These are phyloP conservation scores for Leuciscus idus DNA, from an alignment of 2,113 vertebrate genomes.

Conservation along the genomic window DNA sequence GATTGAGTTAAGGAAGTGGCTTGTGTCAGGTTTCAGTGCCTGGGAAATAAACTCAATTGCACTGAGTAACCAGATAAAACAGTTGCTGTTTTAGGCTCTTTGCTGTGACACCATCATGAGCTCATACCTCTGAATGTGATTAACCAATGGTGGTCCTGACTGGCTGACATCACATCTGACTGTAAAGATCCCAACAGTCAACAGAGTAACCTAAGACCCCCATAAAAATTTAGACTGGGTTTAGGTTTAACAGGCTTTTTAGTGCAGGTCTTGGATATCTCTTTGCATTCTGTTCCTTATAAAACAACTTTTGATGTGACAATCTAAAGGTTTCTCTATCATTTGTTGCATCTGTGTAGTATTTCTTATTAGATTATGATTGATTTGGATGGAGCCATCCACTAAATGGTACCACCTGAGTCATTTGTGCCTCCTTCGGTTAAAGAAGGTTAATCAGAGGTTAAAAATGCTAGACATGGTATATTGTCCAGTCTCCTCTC, in stretches of 20 bases:
- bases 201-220: background rate
- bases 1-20: background rate
- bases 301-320: background rate
- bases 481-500: conserved; percentile 34
- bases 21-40: conserved; percentile 5
- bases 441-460: conserved; percentile 44
- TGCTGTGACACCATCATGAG: conserved; percentile 39
- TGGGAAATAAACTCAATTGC: conserved; percentile 25
- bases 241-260: background rate
- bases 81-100: conserved; percentile 20
- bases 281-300: background rate
- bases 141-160: conserved; percentile 24
- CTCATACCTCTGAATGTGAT: conserved; percentile 21
- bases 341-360: background rate
- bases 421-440: background rate
- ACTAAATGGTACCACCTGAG: conserved; percentile 29
- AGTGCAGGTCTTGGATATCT: background rate
- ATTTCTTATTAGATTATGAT: background rate
- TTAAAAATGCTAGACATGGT: conserved; percentile 31
- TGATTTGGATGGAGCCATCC: background rate
- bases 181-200: conserved; percentile 16
- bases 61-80: conserved; percentile 17
- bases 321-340: background rate
- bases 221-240: background rate
- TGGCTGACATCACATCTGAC: conserved; percentile 26